Evolutionary conservation across 2,113 vertebrate genomes (phyloP).

Genomic region (Psittacus erithacus): DNA sequence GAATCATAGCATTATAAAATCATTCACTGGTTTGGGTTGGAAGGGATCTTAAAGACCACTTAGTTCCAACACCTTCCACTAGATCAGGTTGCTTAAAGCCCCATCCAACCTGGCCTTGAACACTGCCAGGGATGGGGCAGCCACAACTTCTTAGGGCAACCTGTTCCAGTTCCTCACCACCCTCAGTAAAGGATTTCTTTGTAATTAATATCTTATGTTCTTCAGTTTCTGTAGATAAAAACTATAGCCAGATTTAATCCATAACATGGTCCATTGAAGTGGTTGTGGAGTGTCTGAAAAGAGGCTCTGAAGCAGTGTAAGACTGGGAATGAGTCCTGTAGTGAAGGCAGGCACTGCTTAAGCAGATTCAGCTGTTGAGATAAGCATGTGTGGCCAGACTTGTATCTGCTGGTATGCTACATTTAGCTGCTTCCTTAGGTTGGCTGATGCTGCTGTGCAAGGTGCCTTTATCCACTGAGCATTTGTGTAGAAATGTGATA

Average conservation of each 20-base stretch:
- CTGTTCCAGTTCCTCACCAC: not conserved
- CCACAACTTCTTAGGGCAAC: not conserved
- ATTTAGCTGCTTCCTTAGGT: not conserved
- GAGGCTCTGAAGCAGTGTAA: not conserved
- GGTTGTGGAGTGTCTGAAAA: not conserved
- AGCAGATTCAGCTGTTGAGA: not conserved
- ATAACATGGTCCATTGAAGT: not conserved
- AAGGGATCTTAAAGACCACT: not conserved
- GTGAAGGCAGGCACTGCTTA: not conserved
- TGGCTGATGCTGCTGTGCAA: not conserved
- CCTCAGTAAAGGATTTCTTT: not conserved
- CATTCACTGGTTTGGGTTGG: not conserved
- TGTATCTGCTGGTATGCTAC: rapidly evolving
- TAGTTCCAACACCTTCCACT: not conserved
- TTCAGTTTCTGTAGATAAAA: not conserved
- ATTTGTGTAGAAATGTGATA: not conserved
- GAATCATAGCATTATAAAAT: not conserved
- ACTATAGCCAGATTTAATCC: not conserved
- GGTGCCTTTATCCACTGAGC: not conserved
- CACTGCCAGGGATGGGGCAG: not conserved
- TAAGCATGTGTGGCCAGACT: not conserved
- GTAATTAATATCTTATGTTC: not conserved
- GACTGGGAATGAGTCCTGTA: not conserved
- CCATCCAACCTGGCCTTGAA: not conserved
- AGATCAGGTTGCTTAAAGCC: not conserved